Percentiles rank a stretch among this genome's conserved stretches.
Evolutionary conservation across 1,140 invertebrate species (phyloP).

Genomic region (Tetragonula clypearis): DNA sequence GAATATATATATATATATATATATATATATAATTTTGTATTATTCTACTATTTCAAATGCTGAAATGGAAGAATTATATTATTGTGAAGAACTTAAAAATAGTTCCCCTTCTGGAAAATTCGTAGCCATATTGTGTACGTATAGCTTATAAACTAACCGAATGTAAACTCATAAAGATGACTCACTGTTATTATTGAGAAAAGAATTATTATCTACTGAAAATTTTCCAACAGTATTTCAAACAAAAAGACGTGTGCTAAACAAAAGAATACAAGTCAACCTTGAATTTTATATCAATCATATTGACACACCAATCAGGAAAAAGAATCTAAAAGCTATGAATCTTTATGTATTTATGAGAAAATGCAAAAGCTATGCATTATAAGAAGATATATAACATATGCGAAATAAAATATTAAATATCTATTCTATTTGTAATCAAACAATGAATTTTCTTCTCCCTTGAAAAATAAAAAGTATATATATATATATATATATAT

Average conservation of each 20-base stretch:
- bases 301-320: not conserved
- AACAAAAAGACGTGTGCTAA: not conserved
- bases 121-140: too few species aligned
- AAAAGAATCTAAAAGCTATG: not conserved
- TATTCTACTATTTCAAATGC: not conserved
- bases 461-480: too few species aligned
- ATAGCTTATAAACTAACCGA: not conserved
- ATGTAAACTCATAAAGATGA: not conserved
- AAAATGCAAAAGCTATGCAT: too few species aligned
- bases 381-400: too few species aligned
- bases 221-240: not conserved
- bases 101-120: too few species aligned
- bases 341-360: too few species aligned
- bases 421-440: too few species aligned
- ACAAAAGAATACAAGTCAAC: not conserved
- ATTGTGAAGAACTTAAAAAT: too few species aligned
- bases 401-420: too few species aligned
- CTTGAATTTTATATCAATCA: not conserved
- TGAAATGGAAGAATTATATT: not conserved
- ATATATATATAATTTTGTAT: not conserved
- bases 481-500: too few species aligned
- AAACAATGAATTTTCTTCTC: too few species aligned
- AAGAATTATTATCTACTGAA: not conserved
- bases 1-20: too few species aligned
- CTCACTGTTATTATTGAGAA: not conserved